Evolutionary conservation across 2,113 vertebrate genomes (phyloP), one percentile per base, ranked within the genome.

Genomic region (Glaucomys volans): DNA sequence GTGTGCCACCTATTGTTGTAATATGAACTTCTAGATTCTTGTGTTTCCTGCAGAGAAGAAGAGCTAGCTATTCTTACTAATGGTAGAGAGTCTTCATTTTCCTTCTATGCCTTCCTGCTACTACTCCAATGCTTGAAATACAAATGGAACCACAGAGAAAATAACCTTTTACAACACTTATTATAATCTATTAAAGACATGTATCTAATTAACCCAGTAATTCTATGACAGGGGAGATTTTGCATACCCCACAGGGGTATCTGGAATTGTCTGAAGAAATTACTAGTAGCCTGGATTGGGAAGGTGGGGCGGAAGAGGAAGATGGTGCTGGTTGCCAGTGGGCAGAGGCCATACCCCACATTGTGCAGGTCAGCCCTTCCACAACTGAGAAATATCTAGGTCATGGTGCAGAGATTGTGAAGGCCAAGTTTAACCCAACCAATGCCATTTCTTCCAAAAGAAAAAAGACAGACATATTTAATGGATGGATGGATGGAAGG

Each of bases 1-100:
- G 90, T 82, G 92, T 94, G 85, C 79, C 88, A 87, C 74, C 94
- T 96, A 75, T 52, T 97, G 85, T 83, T 92, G 20, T 44, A 95
- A 93, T 93, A 59, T 3, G 86, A 17, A 86, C 64, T 93, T 30
- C n/a, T 69, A 0, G 17, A 13, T 76, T 35, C 80, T 67, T 40
- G 67, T n/a, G 50, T 95, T 93, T 88, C 79, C 64, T 89, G 7
- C 67, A 7, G 74, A 42, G 90, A n/a, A 54, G 91, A 28, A 69
- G 64, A 79, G 82, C 13, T 35, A 62, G 50, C 89, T 8, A 32
- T 2, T 0, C 69, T 18, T 83, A 82, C 85, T 37, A 14, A 82
- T 47, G 50, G 64, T 20, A 80, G 86, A n/a, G 54, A 93, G 24
- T 42, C 9, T 74, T 84, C 62, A 44, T 54, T 89, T 97, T 71